phyloP scores from a whole-genome alignment of 64 coral and sea anemone genomes.

The Montipora efflorescens region DNA sequence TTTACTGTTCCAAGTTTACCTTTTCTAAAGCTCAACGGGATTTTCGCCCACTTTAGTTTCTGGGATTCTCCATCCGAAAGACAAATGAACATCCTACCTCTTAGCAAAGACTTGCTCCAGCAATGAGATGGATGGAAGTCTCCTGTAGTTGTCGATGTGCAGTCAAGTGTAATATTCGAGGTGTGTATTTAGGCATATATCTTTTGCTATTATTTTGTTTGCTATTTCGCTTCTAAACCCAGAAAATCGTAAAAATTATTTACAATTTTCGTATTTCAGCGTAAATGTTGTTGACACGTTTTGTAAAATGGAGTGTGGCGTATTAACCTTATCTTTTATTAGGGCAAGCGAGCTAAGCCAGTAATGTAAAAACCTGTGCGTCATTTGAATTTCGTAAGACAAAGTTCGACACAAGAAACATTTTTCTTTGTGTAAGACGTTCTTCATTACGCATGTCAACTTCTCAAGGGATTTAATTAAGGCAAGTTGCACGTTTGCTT shows the following conservation, averaged over 20 bases:
- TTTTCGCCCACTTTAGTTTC: conserved; percentile 45
- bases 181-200: conserved; percentile 7
- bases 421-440: too few species aligned
- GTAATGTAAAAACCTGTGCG: too few species aligned
- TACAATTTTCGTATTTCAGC: too few species aligned
- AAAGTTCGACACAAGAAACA: too few species aligned
- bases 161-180: conserved; percentile 43
- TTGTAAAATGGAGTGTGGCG: too few species aligned
- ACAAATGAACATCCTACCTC: not conserved
- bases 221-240: not conserved
- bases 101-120: not conserved
- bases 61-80: conserved; percentile 21
- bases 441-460: too few species aligned
- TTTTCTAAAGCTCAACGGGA: conserved; percentile 17
- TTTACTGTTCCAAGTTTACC: conserved; percentile 39
- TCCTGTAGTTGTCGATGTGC: conserved; percentile 8
- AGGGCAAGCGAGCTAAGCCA: too few species aligned
- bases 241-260: not conserved
- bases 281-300: too few species aligned
- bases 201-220: not conserved
- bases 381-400: too few species aligned
- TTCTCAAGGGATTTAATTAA: not conserved
- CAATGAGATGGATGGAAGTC: conserved; percentile 12
- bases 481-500: not conserved
- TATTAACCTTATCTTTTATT: too few species aligned